Evolutionary conservation across 2,797 vertebrate species (phyloP), one percentile per base, ranked within the genome.

Genomic region (Diplodus puntazzo): DNA sequence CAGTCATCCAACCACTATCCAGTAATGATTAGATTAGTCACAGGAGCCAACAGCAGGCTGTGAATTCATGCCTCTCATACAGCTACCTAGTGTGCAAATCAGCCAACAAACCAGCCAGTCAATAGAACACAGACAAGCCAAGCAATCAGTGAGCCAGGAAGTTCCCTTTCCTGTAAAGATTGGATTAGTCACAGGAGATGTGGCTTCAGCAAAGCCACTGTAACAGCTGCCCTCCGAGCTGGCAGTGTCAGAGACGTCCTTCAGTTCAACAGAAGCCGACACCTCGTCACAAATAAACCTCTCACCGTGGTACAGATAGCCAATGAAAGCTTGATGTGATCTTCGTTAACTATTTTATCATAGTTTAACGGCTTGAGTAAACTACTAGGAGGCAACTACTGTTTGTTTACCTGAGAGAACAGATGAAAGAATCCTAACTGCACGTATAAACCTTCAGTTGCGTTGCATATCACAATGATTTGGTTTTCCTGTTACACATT

Each of bases 161-260:
- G 77, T 54, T 64, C 50, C 30, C 55, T 61, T 39, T 81, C 52
- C 59, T 72, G 62, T 64, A 77, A 61, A 71, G 57, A 79, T 59
- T 67, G 73, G 75, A 88, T 82, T 82, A 80, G 76, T 77, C 75
- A 83, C 57, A 76, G 63, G 58, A 81, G 43, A 53, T 64, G 78
- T 50, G 25, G 66, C 30, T 55, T 73, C 57, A 64, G 61, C 27
- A 23, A 75, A 71, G 52, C 65, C 70, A 55, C 52, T n/a, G 52
- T 42, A 68, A 58, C 68, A 77, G 69, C 78, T 76, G 79, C 68
- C 60, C 68, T 79, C 67, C 20, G 54, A 69, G 57, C n/a, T 49
- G 30, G n/a, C 53, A 42, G 43, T 76, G 43, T 65, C 57, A 77
- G 55, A 75, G 45, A 73, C 71, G 34, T 63, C 25, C 8, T 74